Evolutionary conservation across 2,888 invertebrate genomes (phyloP), one percentile per base, ranked within the genome.

Genomic region (Oeneis ivallda): DNA sequence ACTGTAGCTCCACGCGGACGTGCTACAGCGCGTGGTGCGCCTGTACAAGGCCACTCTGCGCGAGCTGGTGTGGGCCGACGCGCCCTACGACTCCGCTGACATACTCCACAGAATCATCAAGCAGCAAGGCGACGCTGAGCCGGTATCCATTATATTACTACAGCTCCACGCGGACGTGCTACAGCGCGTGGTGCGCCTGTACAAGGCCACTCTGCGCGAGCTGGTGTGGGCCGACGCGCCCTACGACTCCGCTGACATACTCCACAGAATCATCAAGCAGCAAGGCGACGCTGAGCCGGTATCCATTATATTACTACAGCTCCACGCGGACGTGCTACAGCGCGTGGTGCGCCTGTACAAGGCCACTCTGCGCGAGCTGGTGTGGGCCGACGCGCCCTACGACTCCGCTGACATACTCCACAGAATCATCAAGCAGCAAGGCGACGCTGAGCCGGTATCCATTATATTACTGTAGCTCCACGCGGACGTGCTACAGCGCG

Each of bases 41-140:
- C 6, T 41, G 41, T 41, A 41, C 41, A 41, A 41, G 41, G 41
- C 4, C 6, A 41, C 6, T 2, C 41, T 41, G 41, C 41, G 41
- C 10, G 41, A 41, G 41, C 41, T 41, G 41, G 41, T 41, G 70
- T 89, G 19, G 56, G 89, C 11, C 73, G 77, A 47, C 85, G 82
- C 70, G 73, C 85, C 1, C 75, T 41, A 41, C 41, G 41, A 41
- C 41, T 41, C 41, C 41, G 41, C 41, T 4, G 41, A 41, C 41
- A 2, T 7, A 9, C 9, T 8, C 6, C 41, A 8, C 41, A 41
- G 9, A 9, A 8, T 41, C 41, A 41, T 41, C 41, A 41, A 41
- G 41, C 41, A 41, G 41, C 41, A 41, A 11, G 10, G 4, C 6
- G 6, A 41, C 41, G 10, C 4, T 9, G 41, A 41, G 2, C 6